Percentiles rank a stretch among this genome's conserved stretches.
phyloP scores from a whole-genome alignment of 1,140 invertebrate genomes.

The Metaphire vulgaris region DNA sequence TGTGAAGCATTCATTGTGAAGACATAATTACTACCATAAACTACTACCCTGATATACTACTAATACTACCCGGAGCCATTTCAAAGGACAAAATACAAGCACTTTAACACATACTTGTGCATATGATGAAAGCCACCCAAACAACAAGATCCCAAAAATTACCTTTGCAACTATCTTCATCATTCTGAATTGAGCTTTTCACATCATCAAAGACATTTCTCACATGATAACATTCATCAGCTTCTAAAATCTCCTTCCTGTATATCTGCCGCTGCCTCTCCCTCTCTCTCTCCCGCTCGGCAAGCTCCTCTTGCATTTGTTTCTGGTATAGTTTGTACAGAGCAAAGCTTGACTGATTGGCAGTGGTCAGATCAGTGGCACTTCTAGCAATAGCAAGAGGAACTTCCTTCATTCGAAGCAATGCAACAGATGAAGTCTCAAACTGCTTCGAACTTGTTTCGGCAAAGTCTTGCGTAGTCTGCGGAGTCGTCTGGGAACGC shows the following conservation, averaged over 20 bases:
- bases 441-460: background rate
- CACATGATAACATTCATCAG: conserved; percentile 32
- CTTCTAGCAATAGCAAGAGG: background rate
- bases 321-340: conserved; percentile 50
- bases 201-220: background rate
- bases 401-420: background rate
- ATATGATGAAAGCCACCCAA: no score
- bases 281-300: conserved; percentile 43
- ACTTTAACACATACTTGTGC: no score
- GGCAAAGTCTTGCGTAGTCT: background rate
- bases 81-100: no score
- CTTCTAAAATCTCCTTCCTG: conserved; percentile 39
- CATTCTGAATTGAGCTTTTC: background rate
- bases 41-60: no score
- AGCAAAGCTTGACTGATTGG: conserved; percentile 40
- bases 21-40: no score
- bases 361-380: background rate
- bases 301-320: no score
- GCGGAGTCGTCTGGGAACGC: background rate
- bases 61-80: no score
- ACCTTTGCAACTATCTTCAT: no score
- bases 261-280: conserved; percentile 40
- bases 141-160: no score
- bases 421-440: no score
- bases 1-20: no score